Conservation (phyloP, 2,797 vertebrate genomes). For the Lithobates sylvaticus region DNA sequence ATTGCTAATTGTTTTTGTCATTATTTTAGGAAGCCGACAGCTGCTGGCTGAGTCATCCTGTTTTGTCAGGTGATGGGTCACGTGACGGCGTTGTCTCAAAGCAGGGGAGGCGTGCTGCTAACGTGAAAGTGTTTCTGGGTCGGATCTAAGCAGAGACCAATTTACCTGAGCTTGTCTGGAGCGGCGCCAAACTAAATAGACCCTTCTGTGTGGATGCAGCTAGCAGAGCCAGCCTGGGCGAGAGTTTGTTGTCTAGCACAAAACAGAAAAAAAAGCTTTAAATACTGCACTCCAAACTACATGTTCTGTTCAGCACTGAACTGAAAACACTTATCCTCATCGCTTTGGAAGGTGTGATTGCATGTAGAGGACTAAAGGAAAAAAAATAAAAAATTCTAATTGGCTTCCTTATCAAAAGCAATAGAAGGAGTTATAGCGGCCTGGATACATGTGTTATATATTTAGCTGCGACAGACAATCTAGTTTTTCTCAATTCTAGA, state of each 20-base stretch:
- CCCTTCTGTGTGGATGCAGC: neutral
- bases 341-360: constrained; percentile 33
- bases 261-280: constrained; percentile 10
- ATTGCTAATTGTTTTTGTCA: constrained; percentile 93
- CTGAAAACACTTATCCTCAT: constrained; percentile 33
- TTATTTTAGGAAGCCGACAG: constrained; percentile 92
- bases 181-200: constrained; percentile 9
- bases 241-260: neutral
- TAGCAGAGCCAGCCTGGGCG: constrained; percentile 44
- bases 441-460: neutral
- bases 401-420: constrained; percentile 17
- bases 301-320: constrained; percentile 35
- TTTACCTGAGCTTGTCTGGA: constrained; percentile 63
- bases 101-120: constrained; percentile 29
- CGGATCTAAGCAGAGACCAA: neutral
- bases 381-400: constrained; percentile 12
- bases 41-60: constrained; percentile 89
- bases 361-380: constrained; percentile 3
- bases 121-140: neutral
- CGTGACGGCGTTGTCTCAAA: constrained; percentile 68
- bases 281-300: neutral
- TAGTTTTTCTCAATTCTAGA: neutral
- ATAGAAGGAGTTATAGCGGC: neutral
- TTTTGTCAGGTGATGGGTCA: constrained; percentile 86
- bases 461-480: neutral